Conservation (phyloP, 2,113 vertebrate genomes). For the Albula glossodonta region DNA sequence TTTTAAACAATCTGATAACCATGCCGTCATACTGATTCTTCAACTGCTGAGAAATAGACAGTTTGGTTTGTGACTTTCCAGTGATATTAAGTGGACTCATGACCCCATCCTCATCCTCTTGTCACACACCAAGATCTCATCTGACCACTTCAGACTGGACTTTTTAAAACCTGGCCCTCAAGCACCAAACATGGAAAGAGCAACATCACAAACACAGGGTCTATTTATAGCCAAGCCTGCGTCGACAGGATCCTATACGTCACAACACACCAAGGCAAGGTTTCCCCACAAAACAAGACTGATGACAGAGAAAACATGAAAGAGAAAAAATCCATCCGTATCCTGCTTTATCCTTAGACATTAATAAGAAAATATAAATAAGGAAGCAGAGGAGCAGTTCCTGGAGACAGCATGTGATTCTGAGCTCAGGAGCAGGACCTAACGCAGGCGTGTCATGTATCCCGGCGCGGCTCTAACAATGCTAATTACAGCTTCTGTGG, state of each 20-base stretch:
- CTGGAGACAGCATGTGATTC: neutral
- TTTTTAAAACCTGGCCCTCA: constrained; percentile 17
- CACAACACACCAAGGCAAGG: neutral
- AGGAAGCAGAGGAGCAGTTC: neutral
- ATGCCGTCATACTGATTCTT: neutral
- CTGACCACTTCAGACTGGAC: neutral
- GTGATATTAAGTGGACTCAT: neutral
- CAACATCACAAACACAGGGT: constrained; percentile 1
- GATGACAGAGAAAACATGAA: neutral
- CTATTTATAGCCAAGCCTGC: constrained; percentile 23
- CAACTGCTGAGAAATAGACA: neutral
- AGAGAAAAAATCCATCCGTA: neutral
- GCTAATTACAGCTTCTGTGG: constrained; percentile 22
- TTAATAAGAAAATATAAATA: neutral
- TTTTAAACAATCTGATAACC: neutral
- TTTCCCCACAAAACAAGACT: neutral
- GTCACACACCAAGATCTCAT: neutral
- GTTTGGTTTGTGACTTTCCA: neutral
- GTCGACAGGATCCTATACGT: constrained; percentile 5
- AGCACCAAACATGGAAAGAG: constrained; percentile 19
- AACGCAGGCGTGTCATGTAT: neutral
- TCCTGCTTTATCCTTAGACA: neutral
- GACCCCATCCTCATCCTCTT: neutral
- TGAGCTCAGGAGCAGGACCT: neutral
- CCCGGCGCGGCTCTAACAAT: neutral